phyloP scores from a whole-genome alignment of 1,140 invertebrate species.

The Drosophila sucinea region DNA sequence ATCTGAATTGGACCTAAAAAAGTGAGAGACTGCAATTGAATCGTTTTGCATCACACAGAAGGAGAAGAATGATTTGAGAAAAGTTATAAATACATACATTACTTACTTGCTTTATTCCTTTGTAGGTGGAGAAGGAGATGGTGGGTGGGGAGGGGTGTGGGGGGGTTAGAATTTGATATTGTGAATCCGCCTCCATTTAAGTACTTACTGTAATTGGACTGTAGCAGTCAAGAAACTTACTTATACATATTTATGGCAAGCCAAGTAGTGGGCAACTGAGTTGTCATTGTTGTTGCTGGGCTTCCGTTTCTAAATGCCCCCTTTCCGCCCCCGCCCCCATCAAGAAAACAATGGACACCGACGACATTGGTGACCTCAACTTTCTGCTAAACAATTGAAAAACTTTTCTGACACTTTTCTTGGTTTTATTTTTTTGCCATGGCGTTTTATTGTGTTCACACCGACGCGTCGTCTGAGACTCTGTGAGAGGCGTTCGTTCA shows the following conservation, averaged over 20 bases:
- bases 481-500: constrained; percentile 45
- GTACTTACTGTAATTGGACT: constrained; percentile 6
- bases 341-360: constrained; percentile 44
- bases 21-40: too few species aligned
- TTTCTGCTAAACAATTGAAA: constrained; percentile 74
- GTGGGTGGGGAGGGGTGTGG: not conserved
- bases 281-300: constrained; percentile 29
- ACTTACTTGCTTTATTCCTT: too few species aligned
- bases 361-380: constrained; percentile 35
- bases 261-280: constrained; percentile 12
- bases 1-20: too few species aligned
- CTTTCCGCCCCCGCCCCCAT: not conserved
- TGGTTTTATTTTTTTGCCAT: constrained; percentile 71
- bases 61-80: too few species aligned
- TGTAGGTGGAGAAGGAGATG: too few species aligned
- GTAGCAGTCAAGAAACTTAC: not conserved
- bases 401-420: constrained; percentile 74
- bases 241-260: not conserved
- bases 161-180: not conserved
- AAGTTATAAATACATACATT: too few species aligned
- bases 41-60: too few species aligned
- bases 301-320: not conserved
- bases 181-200: constrained; percentile 4
- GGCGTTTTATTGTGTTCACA: constrained; percentile 64
- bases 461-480: not conserved